These are phyloP conservation scores for Lagria hirta DNA, from an alignment of 2,888 invertebrate genomes.

Conservation along the genomic window DNA sequence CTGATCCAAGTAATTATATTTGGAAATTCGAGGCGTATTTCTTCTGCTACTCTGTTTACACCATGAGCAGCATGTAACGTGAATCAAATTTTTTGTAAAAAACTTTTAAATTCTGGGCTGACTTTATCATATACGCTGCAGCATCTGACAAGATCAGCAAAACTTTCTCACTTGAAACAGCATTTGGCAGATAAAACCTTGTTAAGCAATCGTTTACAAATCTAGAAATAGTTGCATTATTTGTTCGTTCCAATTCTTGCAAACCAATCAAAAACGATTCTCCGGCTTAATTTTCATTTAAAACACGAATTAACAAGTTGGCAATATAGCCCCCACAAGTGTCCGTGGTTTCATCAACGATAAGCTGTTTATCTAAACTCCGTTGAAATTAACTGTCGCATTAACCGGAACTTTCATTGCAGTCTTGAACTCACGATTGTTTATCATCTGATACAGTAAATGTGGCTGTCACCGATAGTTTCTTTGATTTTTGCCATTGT, in stretches of 20 bases:
- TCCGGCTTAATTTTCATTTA: constrained; percentile 2
- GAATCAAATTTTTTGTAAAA: constrained; percentile 38
- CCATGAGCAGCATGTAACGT: constrained; percentile 42
- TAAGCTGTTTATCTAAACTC: too few species aligned
- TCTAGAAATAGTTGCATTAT: not conserved
- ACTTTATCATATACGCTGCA: constrained; percentile 36
- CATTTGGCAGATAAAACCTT: constrained; percentile 5
- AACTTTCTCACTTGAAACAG: constrained; percentile 15
- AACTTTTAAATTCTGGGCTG: constrained; percentile 32
- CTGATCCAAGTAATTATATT: constrained; percentile 36
- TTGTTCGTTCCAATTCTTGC: not conserved
- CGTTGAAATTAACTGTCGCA: too few species aligned
- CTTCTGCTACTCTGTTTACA: constrained; percentile 39
- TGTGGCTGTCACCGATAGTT: constrained; percentile 2
- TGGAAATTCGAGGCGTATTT: constrained; percentile 33
- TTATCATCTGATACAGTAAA: too few species aligned
- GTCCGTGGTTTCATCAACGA: constrained; percentile 1
- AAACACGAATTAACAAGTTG: not conserved
- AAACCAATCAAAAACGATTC: not conserved
- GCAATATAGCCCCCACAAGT: constrained; percentile 2
- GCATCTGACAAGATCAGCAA: constrained; percentile 27
- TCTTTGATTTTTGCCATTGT: not conserved
- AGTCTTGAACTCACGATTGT: too few species aligned
- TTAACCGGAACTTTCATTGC: too few species aligned
- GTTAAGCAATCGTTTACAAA: constrained; percentile 1